phyloP scores from a whole-genome alignment of 2,113 vertebrate species.

The Jaculus jaculus region DNA sequence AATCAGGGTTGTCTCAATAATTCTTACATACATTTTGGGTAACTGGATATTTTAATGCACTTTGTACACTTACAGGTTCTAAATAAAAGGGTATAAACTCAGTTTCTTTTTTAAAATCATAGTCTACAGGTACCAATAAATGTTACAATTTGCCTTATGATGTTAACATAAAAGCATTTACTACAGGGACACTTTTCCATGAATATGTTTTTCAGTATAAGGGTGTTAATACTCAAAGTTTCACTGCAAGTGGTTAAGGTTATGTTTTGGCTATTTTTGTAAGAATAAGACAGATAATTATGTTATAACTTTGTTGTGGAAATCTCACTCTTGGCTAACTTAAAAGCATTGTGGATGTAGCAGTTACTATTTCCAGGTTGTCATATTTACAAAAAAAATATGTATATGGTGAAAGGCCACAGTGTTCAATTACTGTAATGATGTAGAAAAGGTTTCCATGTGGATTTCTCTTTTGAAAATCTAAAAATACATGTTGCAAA shows the following conservation, averaged over 20 bases:
- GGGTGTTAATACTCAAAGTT: constrained; percentile 67
- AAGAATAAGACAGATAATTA: constrained; percentile 61
- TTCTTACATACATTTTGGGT: constrained; percentile 81
- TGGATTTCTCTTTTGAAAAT: constrained; percentile 65
- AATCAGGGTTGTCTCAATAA: constrained; percentile 72
- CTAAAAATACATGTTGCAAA: constrained; percentile 63
- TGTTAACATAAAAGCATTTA: constrained; percentile 66
- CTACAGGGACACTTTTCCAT: constrained; percentile 58
- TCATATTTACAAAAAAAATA: constrained; percentile 69
- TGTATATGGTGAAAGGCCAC: constrained; percentile 65
- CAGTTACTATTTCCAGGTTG: constrained; percentile 62
- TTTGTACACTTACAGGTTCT: constrained; percentile 81
- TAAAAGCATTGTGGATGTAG: constrained; percentile 62
- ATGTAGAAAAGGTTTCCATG: constrained; percentile 57
- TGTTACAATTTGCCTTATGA: constrained; percentile 83
- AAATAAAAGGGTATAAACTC: constrained; percentile 77
- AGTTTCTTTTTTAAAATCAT: constrained; percentile 77
- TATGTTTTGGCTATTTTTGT: constrained; percentile 69
- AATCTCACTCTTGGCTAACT: constrained; percentile 69
- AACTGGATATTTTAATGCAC: constrained; percentile 84
- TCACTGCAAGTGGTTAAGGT: constrained; percentile 61
- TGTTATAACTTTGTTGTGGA: constrained; percentile 61
- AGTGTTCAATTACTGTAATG: constrained; percentile 70
- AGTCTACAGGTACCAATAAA: constrained; percentile 77
- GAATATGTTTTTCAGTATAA: constrained; percentile 72